Evolutionary conservation across 2,113 vertebrate genomes (phyloP), one percentile per base, ranked within the genome.

Genomic region (Mobula birostris): DNA sequence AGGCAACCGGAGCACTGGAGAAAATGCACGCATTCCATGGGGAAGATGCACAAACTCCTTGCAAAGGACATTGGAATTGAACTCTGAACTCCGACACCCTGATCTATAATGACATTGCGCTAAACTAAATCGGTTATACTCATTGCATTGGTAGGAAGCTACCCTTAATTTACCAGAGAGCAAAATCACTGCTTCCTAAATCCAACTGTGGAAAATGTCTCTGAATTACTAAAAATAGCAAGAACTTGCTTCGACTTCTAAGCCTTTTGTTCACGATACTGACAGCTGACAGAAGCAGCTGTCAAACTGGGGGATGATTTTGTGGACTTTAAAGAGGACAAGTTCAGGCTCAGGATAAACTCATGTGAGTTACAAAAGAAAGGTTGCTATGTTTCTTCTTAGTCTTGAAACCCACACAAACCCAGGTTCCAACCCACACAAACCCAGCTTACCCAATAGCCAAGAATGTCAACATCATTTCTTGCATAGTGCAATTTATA

Each of bases 211-310:
- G 36, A 93, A 74, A 93, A 72, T 72, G 70, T n/a, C 90, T 93
- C 63, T 17, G 21, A 70, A 36, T 93, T 9, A 74, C 90, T 93
- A 93, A 93, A 93, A 93, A 93, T 93, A 93, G 90, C 63, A 93
- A 93, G 90, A 74, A 93, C 68, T 63, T 91, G 88, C 88, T 91
- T 91, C 32, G 4, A 93, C 68, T 93, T 74, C 66, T 72, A 93
- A 74, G 72, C n/a, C 90, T 93, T 93, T 93, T 93, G 90, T 93
- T 93, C 90, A 36, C 32, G 48, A 48, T 24, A 27, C 90, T 74
- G 36, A 32, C 90, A 93, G 90, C 90, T 93, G 90, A 93, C 90
- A 93, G 90, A 72, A 74, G 48, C 90, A 93, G 90, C 90, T 93
- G 90, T 93, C 90, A 93, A 93, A 93, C 70, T 93, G 32, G 68